A percentile compares a stretch with the other conserved stretches of the same genome.
phyloP scores from a whole-genome alignment of 1,140 invertebrate genomes.

The Drosophila lini region DNA sequence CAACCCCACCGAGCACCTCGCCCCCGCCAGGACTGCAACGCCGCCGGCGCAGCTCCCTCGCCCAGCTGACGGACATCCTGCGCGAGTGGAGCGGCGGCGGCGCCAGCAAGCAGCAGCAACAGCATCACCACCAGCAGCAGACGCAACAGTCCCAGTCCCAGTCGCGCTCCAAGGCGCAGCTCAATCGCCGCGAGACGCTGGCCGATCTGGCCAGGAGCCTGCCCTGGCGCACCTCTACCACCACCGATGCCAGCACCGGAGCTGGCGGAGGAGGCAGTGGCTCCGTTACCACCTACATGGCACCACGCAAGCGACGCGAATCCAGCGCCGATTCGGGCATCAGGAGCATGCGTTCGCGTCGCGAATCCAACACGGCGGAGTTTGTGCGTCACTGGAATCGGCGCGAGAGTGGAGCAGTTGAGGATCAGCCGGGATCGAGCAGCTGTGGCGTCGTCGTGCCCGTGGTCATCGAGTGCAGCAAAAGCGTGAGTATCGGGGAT shows the following conservation, averaged over 20 bases:
- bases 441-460: slow-evolving; percentile 46
- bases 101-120: slow-evolving; percentile 83
- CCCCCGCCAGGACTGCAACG: slow-evolving; percentile 86
- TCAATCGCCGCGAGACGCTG: slow-evolving; percentile 92
- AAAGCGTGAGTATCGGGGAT: slow-evolving; percentile 66
- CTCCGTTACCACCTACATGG: slow-evolving; percentile 84
- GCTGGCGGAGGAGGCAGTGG: slow-evolving; percentile 13
- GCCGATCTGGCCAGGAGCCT: slow-evolving; percentile 91
- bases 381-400: slow-evolving; percentile 89
- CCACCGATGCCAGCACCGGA: slow-evolving; percentile 85
- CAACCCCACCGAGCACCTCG: slow-evolving; percentile 89
- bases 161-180: slow-evolving; percentile 87
- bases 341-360: slow-evolving; percentile 89
- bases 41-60: slow-evolving; percentile 91
- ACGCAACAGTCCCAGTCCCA: slow-evolving; percentile 56
- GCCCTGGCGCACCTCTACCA: slow-evolving; percentile 89
- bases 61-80: slow-evolving; percentile 94
- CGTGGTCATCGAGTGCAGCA: slow-evolving; percentile 71
- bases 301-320: slow-evolving; percentile 89
- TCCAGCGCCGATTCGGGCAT: slow-evolving; percentile 93
- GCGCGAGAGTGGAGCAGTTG: slow-evolving; percentile 85
- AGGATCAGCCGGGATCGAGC: slow-evolving; percentile 50
- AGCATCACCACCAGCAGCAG: slow-evolving; percentile 58
- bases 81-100: slow-evolving; percentile 93
- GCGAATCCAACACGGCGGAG: slow-evolving; percentile 90